Conservation (phyloP, 2,888 invertebrate species). For the Athripsodes cinereus region DNA sequence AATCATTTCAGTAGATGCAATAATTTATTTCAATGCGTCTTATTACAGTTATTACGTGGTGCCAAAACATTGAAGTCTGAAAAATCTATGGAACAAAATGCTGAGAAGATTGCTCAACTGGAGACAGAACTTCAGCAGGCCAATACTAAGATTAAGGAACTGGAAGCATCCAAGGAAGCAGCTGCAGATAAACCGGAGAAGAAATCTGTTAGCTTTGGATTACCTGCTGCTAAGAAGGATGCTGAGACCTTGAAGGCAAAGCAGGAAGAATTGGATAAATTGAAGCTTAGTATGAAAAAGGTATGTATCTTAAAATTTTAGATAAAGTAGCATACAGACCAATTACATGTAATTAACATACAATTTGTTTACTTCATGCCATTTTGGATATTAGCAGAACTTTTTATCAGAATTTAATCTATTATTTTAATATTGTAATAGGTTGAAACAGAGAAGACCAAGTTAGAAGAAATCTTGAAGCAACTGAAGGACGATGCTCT, state of each 20-base stretch:
- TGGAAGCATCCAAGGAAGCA: conserved; percentile 43
- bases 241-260: conserved; percentile 41
- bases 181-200: conserved; percentile 48
- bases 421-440: too few species aligned
- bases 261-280: conserved; percentile 50
- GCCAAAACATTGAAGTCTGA: conserved; percentile 50
- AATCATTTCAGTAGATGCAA: too few species aligned
- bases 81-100: conserved; percentile 51
- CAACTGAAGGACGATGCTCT: conserved; percentile 59
- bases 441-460: conserved; percentile 61
- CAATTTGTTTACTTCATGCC: too few species aligned
- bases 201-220: conserved; percentile 44
- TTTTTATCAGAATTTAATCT: too few species aligned
- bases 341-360: too few species aligned
- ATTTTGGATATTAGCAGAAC: too few species aligned
- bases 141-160: conserved; percentile 51
- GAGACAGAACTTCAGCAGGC: conserved; percentile 59
- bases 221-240: conserved; percentile 42
- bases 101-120: conserved; percentile 54
- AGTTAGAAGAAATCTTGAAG: conserved; percentile 59
- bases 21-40: too few species aligned
- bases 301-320: too few species aligned
- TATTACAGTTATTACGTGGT: conserved; percentile 51
- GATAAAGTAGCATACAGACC: too few species aligned
- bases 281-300: conserved; percentile 49